Evolutionary conservation across 1,140 invertebrate genomes (phyloP).

Genomic region (Rhyacophila brunnea): DNA sequence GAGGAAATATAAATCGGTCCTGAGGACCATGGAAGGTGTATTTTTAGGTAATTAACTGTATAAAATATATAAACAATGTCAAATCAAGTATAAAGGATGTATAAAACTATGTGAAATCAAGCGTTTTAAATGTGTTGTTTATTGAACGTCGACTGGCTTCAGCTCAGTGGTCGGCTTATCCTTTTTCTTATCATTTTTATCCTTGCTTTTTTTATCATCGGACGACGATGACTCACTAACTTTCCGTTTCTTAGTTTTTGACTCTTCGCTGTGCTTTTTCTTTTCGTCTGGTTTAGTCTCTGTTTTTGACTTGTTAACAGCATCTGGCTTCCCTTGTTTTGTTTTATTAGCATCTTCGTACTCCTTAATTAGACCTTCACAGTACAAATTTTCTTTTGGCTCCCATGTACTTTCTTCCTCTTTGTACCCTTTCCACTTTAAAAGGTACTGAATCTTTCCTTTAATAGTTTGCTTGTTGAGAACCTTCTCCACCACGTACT

Average conservation of each 20-base stretch:
- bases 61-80: too few relatives aligned
- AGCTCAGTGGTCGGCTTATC: too few relatives aligned
- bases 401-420: constrained; percentile 85
- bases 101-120: too few relatives aligned
- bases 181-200: constrained; percentile 37
- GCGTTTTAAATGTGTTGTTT: too few relatives aligned
- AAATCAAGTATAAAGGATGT: too few relatives aligned
- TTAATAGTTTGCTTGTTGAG: constrained; percentile 71
- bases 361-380: constrained; percentile 87
- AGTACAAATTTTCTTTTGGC: constrained; percentile 87
- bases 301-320: constrained; percentile 9
- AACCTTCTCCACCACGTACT: constrained; percentile 82
- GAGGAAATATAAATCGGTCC: too few relatives aligned
- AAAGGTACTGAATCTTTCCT: constrained; percentile 80
- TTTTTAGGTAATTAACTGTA: too few relatives aligned
- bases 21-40: too few relatives aligned
- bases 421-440: constrained; percentile 90
- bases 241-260: constrained; percentile 20
- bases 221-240: constrained; percentile 20
- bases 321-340: too few relatives aligned
- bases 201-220: constrained; percentile 23
- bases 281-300: constrained; percentile 27
- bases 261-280: constrained; percentile 41
- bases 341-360: constrained; percentile 72
- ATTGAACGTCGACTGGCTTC: too few relatives aligned